A percentile compares a stretch with the other conserved stretches of the same genome.
These are phyloP conservation scores for Trachythela sp. DNA, from an alignment of 64 coral and sea anemone genomes.

Conservation along the genomic window DNA sequence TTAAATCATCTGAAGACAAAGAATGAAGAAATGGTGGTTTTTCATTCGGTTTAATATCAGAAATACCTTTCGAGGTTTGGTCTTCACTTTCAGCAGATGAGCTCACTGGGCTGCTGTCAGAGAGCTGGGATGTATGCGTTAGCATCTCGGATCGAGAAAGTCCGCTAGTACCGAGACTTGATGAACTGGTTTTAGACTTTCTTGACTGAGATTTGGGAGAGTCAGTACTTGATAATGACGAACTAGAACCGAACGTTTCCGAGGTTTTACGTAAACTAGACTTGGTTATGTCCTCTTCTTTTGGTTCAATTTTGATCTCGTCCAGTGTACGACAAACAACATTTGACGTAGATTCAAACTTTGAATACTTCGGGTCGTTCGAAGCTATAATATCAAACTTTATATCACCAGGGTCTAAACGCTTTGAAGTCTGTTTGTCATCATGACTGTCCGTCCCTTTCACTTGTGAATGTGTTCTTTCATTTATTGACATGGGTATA, in stretches of 20 bases:
- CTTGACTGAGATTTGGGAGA: background rate
- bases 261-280: background rate
- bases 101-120: background rate
- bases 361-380: background rate
- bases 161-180: background rate
- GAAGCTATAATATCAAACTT: background rate
- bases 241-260: background rate
- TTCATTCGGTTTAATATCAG: background rate
- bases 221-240: background rate
- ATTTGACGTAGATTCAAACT: background rate
- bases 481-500: background rate
- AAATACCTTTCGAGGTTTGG: background rate
- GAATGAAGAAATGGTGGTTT: background rate
- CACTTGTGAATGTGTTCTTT: background rate
- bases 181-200: background rate
- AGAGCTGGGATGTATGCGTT: background rate
- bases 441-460: background rate
- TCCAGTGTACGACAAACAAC: background rate
- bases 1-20: background rate
- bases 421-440: background rate
- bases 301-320: background rate
- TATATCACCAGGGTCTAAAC: slow-evolving; percentile 12
- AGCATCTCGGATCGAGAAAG: background rate
- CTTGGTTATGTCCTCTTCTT: background rate
- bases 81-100: background rate